phyloP scores from a whole-genome alignment of 1,140 invertebrate genomes.

The Antheraea mylitta region DNA sequence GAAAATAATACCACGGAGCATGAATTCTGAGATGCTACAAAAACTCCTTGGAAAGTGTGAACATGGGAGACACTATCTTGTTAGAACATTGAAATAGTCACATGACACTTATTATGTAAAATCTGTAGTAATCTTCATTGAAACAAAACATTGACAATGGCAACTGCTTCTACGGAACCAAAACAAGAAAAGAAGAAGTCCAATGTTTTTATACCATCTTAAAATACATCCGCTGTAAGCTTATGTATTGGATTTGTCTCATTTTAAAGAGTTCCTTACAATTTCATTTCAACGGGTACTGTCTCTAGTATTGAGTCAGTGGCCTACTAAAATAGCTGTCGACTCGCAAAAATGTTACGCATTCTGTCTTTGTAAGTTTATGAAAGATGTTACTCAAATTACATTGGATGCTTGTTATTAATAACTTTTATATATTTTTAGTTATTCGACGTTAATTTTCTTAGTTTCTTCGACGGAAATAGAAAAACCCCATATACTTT shows the following conservation, averaged over 20 bases:
- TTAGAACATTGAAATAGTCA: no score
- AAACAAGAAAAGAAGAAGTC: no score
- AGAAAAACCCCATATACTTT: constrained; percentile 33
- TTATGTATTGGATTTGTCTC: not conserved
- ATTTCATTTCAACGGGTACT: not conserved
- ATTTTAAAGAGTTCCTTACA: not conserved
- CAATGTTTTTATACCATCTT: not conserved
- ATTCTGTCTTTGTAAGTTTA: constrained; percentile 10
- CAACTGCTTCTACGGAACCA: no score
- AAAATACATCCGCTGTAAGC: not conserved
- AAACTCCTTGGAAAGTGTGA: no score
- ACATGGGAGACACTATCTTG: no score
- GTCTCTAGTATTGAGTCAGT: not conserved
- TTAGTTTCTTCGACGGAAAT: not conserved
- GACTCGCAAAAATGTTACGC: constrained; percentile 4
- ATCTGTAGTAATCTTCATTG: no score
- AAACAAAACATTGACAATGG: no score
- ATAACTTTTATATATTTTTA: not conserved
- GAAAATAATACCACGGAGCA: no score
- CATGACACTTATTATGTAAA: no score
- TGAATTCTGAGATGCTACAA: no score
- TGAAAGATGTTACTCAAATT: not conserved
- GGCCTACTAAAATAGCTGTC: not conserved
- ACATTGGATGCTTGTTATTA: not conserved
- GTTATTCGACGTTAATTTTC: constrained; percentile 2